Conservation (phyloP, 2,888 invertebrate genomes). For the Perdita meconis region DNA sequence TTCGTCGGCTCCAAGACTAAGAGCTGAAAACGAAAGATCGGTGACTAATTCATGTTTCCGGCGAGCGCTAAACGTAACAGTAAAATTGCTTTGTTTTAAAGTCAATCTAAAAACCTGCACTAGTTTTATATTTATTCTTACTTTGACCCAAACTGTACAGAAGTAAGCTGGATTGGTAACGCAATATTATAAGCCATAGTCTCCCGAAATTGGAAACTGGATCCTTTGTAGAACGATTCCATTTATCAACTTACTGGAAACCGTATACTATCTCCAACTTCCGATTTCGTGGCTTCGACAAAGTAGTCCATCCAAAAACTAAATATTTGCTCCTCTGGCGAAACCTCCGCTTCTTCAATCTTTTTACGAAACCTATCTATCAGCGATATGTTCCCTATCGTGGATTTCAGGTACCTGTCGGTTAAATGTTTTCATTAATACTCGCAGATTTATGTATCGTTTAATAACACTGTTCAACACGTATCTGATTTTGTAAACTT, state of each 20-base stretch:
- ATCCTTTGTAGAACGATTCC: constrained; percentile 71
- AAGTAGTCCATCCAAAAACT: constrained; percentile 99
- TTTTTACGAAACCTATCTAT: constrained; percentile 96
- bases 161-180: constrained; percentile 73
- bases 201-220: constrained; percentile 70
- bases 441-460: not conserved
- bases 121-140: constrained; percentile 71
- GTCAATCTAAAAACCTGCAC: constrained; percentile 66
- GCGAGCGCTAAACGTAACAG: constrained; percentile 22
- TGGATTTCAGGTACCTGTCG: constrained; percentile 94
- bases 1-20: constrained; percentile 96
- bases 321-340: constrained; percentile 95
- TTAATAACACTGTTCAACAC: not conserved
- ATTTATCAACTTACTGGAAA: constrained; percentile 90
- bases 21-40: constrained; percentile 85
- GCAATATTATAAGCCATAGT: constrained; percentile 71
- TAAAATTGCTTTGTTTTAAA: constrained; percentile 53
- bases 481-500: too few relatives aligned
- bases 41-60: constrained; percentile 35
- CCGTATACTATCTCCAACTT: constrained; percentile 92
- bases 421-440: constrained; percentile 19
- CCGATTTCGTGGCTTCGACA: constrained; percentile 94
- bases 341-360: constrained; percentile 88
- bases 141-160: constrained; percentile 73
- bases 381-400: constrained; percentile 97